A percentile compares a stretch with the other conserved stretches of the same genome.
These are phyloP conservation scores for Eupithecia exiguata DNA, from an alignment of 2,888 invertebrate species.

Conservation along the genomic window DNA sequence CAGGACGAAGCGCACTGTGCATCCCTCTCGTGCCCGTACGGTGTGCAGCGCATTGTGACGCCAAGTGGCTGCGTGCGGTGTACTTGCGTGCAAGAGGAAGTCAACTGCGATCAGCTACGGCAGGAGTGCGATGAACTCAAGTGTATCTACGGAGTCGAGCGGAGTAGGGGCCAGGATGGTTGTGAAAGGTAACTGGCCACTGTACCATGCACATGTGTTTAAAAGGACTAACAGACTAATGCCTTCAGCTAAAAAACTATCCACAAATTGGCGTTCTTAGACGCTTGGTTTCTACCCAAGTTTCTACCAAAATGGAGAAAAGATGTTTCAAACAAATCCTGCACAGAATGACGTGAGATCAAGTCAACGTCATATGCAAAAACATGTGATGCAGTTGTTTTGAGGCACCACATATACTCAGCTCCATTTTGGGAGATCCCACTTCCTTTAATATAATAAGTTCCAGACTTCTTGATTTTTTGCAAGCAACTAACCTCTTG, in stretches of 20 bases:
- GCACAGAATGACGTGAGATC: not conserved
- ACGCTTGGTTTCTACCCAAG: not conserved
- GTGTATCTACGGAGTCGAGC: slow-evolving; percentile 89
- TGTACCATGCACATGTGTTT: not conserved
- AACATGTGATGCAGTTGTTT: too few species aligned
- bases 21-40: slow-evolving; percentile 87
- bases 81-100: slow-evolving; percentile 58
- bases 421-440: not conserved
- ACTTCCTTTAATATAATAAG: not conserved
- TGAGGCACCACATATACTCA: not conserved
- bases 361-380: too few species aligned
- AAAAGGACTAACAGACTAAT: not conserved
- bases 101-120: slow-evolving; percentile 82
- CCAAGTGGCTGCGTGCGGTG: slow-evolving; percentile 87
- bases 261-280: too few species aligned
- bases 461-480: not conserved
- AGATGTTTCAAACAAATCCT: not conserved
- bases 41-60: slow-evolving; percentile 84
- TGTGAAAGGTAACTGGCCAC: slow-evolving; percentile 59
- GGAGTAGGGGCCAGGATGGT: slow-evolving; percentile 52
- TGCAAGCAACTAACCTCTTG: not conserved
- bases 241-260: not conserved
- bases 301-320: not conserved
- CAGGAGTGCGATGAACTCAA: slow-evolving; percentile 85
- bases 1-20: slow-evolving; percentile 83